Evolutionary conservation across 2,888 invertebrate genomes (phyloP), one percentile per base, ranked within the genome.

Genomic region (Drosophila mimica): DNA sequence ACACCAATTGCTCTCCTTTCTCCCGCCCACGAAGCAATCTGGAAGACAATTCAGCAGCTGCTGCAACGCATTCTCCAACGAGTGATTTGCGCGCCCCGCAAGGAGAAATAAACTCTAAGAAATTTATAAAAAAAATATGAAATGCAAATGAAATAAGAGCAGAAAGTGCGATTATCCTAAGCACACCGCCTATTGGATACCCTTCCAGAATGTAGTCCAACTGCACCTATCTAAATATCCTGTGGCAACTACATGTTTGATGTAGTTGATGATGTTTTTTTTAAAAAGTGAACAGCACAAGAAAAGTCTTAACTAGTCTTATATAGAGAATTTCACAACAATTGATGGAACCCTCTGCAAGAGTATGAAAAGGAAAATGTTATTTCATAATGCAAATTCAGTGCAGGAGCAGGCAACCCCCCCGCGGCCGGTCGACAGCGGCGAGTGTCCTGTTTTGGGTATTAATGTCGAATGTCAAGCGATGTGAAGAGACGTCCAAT

Each of bases 401-500:
- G 81, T 76, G 88, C 81, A 71, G 59, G 48, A 62, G 17, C 49
- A 56, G 28, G 53, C 43, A 30, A 46, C 25, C 33, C 8, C 20
- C 46, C 15, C 28, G 46, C 15, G 46, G 15, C 25, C 43, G 20
- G 20, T 11, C 43, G 20, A 20, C 43, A 46, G 4, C 8, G 20
- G 15, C 25, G 51, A 36, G 34, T 51, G 34, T 57, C 43, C 64
- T 64, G 25, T 28, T 60, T 51, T 33, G 56, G 70, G 87, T 88
- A 90, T 91, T 91, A 91, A 91, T 90, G 91, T 89, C 90, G 89
- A 84, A 89, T 90, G 91, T 90, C 91, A 88, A 82, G 77, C 78
- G 76, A 84, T 38, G 80, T 80, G 84, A 86, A 82, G 83, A 78
- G 80, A 85, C 76, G 79, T 80, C 74, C 80, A 86, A 83, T 76